Base-by-base conservation (phyloP, 1,140 invertebrate genomes). In the Ostrea denselamellosa region DNA sequence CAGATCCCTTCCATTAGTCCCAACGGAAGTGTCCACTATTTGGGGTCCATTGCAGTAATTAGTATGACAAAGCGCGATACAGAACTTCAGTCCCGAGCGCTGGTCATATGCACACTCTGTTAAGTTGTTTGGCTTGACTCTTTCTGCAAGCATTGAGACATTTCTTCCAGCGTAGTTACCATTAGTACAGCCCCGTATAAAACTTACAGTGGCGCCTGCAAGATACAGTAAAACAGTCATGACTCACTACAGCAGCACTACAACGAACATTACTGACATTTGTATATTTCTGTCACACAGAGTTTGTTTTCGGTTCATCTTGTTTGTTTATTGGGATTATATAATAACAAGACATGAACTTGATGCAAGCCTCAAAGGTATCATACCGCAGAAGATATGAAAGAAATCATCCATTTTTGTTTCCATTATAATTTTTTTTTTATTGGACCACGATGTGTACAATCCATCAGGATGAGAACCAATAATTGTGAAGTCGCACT, bases 31-130 rank as follows among this genome's bases (percentile, higher is more conserved):
- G 10, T 77, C 68, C 25, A 14, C 7, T 28, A 34, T 25, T 34
- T 34, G 68, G 9, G 68, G 68, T 28, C 68, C 68, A 77, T 77
- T 77, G 68, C 68, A 77, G 25, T 77, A 77, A 25, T 77, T 34
- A 14, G 68, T 77, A 34, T 10, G 25, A 77, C 68, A 77, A 77
- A 77, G 68, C 4, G 25, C 28, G 14, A 77, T 34, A 77, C 68
- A 77, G 17, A 34, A 77, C 25, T 10, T 34, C 3, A 77, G 28
- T 34, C 25, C 25, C 2, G 68, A 77, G 4, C 34, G 68, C 4
- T 10, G 7, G 28, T 77, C 68, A 77, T 34, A 77, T 4, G 68
- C 68, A 25, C 68, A 77, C 28, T 77, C 22, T 17, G 68, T 77
- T 25, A 10, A 25, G 28, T 77, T 77, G 68, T 77, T 12, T 77